Evolutionary conservation across 23 tunicate genomes (phyloP), one percentile per base, ranked within the genome.

Genomic region (Halocynthia roretzi): DNA sequence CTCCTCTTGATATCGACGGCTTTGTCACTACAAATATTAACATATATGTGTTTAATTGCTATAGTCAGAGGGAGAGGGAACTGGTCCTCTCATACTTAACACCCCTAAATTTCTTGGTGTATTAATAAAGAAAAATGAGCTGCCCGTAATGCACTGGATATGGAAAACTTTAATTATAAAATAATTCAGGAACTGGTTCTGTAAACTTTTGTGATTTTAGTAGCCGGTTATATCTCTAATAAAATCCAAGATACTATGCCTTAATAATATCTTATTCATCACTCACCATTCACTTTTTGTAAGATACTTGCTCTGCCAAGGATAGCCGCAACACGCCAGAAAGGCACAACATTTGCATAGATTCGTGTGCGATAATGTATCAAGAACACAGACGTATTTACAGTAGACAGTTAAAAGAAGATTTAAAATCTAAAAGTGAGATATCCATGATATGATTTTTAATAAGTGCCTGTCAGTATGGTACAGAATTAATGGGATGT

Each of bases 281-380:
- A 17, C 82, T 51, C 62, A 83, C 84, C 83, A n/a, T 6, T 78
- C 8, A 8, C 31, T 65, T 54, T 31, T 31, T 31, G 44, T 76
- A 5, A 78, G 54, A 56, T 58, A 69, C 8, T 52, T 80, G 6
- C 51, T 60, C 48, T 84, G 83, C 96, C 96, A 89, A 49, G 96
- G 82, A 68, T 74, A 89, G 12, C 88, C 96, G 8, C 52, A 69
- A 19, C 79, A 79, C 49, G 76, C 75, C 7, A 89, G 49, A 50
- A 54, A 40, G 44, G 49, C 17, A 67, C 88, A 74, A 14, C 80
- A 9, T 6, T 75, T 49, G 76, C 96, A 89, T 51, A 89, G 58
- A 49, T 80, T 83, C 7, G n/a, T 10, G 6, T 74, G 75, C 5
- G 96, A 89, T 14, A 53, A 48, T 20, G 56, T 74, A 44, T 72